These are phyloP conservation scores for Artemia franciscana DNA, from an alignment of 1,140 invertebrate species.

Conservation along the genomic window DNA sequence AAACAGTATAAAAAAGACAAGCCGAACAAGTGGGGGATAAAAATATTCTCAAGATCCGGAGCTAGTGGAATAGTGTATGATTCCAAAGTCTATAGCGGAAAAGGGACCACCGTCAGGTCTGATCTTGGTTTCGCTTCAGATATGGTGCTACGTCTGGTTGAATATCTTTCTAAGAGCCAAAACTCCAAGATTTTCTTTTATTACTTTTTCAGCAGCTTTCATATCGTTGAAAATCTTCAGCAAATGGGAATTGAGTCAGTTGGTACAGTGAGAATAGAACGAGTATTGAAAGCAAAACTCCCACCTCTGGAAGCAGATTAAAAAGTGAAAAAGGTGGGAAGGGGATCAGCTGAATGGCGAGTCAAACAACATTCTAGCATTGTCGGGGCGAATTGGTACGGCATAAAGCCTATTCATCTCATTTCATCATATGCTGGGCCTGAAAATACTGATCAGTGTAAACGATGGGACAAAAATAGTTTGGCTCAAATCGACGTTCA, in stretches of 20 bases:
- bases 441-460: too few species aligned
- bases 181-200: constrained; percentile 11
- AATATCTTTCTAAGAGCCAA: background rate
- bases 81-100: constrained; percentile 15
- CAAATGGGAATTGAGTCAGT: constrained; percentile 4
- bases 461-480: too few species aligned
- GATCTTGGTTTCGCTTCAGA: background rate
- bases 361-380: too few species aligned
- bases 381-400: too few species aligned
- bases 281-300: constrained; percentile 9
- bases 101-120: constrained; percentile 7
- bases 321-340: too few species aligned
- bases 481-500: too few species aligned
- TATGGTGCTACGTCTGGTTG: constrained; percentile 6
- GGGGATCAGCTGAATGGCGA: too few species aligned
- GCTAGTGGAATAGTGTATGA: constrained; percentile 14
- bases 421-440: too few species aligned
- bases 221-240: constrained; percentile 5
- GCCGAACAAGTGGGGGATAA: constrained; percentile 14
- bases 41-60: constrained; percentile 14
- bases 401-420: too few species aligned
- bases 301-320: constrained; percentile 9
- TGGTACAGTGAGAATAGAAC: constrained; percentile 8
- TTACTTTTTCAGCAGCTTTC: constrained; percentile 11
- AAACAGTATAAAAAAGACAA: constrained; percentile 14